Evolutionary conservation across 2,888 invertebrate species (phyloP), one percentile per base, ranked within the genome.

Genomic region (Hydropsyche betteni): DNA sequence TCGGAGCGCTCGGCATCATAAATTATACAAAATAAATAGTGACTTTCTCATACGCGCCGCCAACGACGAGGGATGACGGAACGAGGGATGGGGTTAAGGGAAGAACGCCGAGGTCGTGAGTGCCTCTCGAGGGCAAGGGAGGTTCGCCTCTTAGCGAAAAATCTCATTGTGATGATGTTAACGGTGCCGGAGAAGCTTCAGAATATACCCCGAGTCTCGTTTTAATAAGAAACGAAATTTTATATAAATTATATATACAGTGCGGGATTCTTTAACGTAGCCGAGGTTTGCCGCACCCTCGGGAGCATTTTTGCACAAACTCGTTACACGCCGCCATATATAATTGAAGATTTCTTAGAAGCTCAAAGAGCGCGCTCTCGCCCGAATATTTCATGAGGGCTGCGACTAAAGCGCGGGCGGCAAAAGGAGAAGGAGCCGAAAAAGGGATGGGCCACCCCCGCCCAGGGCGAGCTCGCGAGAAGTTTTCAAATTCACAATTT

Each of bases 401-500:
- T 24, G 58, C 64, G 64, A 58, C 68, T 73, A 33, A 34, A 50
- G 61, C 61, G 55, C 24, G 33, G 14, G 69, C 16, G 69, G 44
- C 6, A 44, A 44, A 44, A 44, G 44, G 10, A 44, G 44, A 10
- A 44, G 6, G 44, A 10, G 34, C 36, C 36, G 7, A 34, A 12
- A 8, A 36, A 34, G 64, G 64, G 12, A 64, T 34, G 64, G 34
- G 64, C 44, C 10, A n/a, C n/a, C 24, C 24, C 36, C 72, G 72
- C 72, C 72, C 38, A 58, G 72, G 72, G 72, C 72, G 61, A 72
- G 72, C 58, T 58, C 72, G 72, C 72, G 76, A 77, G 76, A 78
- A 78, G 75, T 78, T 78, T 78, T 78, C 75, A 76, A 78, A 78
- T 78, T 78, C 76, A 78, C 74, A 78, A 78, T 78, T 78, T 78